Evolutionary conservation across 2,888 invertebrate species (phyloP).

Genomic region (Ecdyonurus torrentis): DNA sequence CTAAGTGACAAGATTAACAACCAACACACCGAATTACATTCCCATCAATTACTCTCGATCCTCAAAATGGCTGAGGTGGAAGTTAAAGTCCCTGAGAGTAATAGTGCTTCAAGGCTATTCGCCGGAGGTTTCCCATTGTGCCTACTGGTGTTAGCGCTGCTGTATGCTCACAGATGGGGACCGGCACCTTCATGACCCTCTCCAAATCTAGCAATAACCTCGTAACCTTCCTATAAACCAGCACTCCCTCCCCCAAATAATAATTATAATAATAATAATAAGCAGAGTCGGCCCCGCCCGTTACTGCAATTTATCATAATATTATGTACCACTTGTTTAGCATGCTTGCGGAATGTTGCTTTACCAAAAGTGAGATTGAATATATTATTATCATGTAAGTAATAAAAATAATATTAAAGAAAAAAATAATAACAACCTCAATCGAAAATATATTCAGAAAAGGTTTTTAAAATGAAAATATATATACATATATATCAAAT

Average conservation of each 20-base stretch:
- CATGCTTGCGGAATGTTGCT: not conserved
- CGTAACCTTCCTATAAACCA: not conserved
- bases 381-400: too few species aligned
- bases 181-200: not conserved
- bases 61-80: slow-evolving; percentile 88
- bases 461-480: not conserved
- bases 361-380: not conserved
- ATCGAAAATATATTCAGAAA: too few species aligned
- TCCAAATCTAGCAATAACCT: not conserved
- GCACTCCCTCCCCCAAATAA: not conserved
- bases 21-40: slow-evolving; percentile 68
- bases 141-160: not conserved
- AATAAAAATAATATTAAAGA: not conserved
- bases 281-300: too few species aligned
- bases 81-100: slow-evolving; percentile 58
- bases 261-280: too few species aligned
- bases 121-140: not conserved
- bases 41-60: slow-evolving; percentile 72
- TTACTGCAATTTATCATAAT: not conserved
- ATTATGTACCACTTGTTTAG: not conserved
- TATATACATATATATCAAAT: not conserved
- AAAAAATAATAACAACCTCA: not conserved
- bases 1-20: slow-evolving; percentile 73
- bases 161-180: not conserved
- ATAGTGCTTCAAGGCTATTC: slow-evolving; percentile 23